A percentile compares a stretch with the other conserved stretches of the same genome.
These are phyloP conservation scores for Pyralis farinalis DNA, from an alignment of 2,888 invertebrate genomes.

Conservation along the genomic window DNA sequence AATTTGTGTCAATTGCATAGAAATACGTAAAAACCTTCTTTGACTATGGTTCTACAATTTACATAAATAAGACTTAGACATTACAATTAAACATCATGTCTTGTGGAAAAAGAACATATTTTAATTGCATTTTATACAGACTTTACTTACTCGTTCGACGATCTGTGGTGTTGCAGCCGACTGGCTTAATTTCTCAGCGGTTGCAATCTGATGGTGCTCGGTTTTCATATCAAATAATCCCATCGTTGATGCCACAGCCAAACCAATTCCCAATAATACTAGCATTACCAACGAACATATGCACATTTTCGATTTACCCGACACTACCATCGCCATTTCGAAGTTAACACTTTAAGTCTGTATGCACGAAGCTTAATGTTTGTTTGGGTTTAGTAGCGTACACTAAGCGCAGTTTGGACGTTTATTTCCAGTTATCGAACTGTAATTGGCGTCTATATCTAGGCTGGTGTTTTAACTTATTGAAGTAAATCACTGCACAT, in stretches of 20 bases:
- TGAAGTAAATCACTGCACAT: too few relatives aligned
- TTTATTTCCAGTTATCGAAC: not conserved
- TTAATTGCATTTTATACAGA: too few relatives aligned
- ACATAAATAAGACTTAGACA: too few relatives aligned
- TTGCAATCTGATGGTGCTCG: slow-evolving; percentile 35
- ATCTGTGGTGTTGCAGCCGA: slow-evolving; percentile 34
- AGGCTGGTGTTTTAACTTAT: too few relatives aligned
- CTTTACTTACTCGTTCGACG: slow-evolving; percentile 43
- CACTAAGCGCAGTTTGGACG: not conserved
- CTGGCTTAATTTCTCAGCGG: slow-evolving; percentile 59
- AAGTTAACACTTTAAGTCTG: slow-evolving; percentile 1
- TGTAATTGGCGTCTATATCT: too few relatives aligned
- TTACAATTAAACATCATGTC: too few relatives aligned
- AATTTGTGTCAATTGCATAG: too few relatives aligned
- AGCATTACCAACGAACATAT: slow-evolving; percentile 47
- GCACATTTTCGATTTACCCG: slow-evolving; percentile 56
- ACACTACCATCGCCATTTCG: slow-evolving; percentile 70
- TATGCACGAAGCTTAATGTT: not conserved
- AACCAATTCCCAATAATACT: slow-evolving; percentile 47
- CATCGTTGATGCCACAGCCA: slow-evolving; percentile 56
- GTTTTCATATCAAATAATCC: slow-evolving; percentile 31
- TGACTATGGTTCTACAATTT: too few relatives aligned
- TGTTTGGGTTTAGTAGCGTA: not conserved
- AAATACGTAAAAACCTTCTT: too few relatives aligned
- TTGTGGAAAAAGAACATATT: too few relatives aligned